Conservation (phyloP, 2,797 vertebrate species). For the Etheostoma perlongum region DNA sequence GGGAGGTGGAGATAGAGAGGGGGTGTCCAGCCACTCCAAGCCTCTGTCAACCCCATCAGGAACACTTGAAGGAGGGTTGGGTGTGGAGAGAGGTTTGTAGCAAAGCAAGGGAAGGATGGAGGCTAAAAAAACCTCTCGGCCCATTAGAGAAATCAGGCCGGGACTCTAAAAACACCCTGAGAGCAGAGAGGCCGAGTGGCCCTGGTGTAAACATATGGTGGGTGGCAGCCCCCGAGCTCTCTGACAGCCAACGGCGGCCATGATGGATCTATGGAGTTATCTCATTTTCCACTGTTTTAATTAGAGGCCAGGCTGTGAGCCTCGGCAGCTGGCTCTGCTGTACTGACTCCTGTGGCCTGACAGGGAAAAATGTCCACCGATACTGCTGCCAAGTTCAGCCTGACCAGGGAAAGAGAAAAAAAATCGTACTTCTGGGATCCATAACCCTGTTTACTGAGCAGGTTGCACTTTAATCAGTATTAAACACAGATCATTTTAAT, state of each 20-base stretch:
- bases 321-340: conserved; percentile 95
- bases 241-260: conserved; percentile 93
- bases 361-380: conserved; percentile 93
- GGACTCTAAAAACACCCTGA: conserved; percentile 87
- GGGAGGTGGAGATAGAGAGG: conserved; percentile 45
- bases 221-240: conserved; percentile 91
- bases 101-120: conserved; percentile 76
- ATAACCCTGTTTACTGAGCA: conserved; percentile 85
- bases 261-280: conserved; percentile 99
- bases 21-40: conserved; percentile 71
- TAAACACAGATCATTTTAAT: conserved; percentile 69
- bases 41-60: conserved; percentile 82
- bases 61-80: conserved; percentile 78
- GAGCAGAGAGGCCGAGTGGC: conserved; percentile 86
- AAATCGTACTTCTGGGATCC: conserved; percentile 81
- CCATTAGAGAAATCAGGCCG: conserved; percentile 88
- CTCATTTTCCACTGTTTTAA: conserved; percentile 99
- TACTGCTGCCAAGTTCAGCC: conserved; percentile 90
- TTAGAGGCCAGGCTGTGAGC: conserved; percentile 96
- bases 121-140: conserved; percentile 83
- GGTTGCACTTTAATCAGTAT: conserved; percentile 81
- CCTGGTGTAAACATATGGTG: conserved; percentile 93
- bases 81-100: conserved; percentile 60
- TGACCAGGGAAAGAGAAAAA: conserved; percentile 84
- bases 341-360: conserved; percentile 94